A percentile compares a stretch with the other conserved stretches of the same genome.
These are phyloP conservation scores for Lepisosteus oculatus DNA, from an alignment of 2,113 vertebrate species.

Conservation along the genomic window DNA sequence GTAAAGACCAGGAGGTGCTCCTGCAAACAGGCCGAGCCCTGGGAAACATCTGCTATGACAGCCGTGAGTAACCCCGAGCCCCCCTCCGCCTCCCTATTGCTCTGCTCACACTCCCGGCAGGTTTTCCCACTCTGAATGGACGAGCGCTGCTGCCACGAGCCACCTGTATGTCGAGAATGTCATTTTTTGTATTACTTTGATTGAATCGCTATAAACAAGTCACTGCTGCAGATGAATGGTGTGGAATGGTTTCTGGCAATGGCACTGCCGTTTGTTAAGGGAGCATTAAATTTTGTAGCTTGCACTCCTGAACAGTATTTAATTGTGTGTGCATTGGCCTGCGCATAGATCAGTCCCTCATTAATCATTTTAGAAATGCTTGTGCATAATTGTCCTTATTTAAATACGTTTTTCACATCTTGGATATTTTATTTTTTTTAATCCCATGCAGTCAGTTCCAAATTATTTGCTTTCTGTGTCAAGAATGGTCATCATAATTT, in stretches of 20 bases:
- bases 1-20: constrained; percentile 90
- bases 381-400: no score
- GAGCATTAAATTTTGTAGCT: no score
- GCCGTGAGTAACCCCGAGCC: constrained; percentile 80
- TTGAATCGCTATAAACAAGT: background rate
- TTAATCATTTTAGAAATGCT: no score
- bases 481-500: no score
- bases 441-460: no score
- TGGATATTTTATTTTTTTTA: no score
- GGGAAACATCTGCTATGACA: constrained; percentile 98
- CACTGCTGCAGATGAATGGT: background rate
- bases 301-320: no score
- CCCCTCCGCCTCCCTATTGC: background rate
- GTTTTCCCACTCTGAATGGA: background rate
- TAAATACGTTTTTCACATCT: no score
- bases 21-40: constrained; percentile 95
- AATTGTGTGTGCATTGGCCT: no score
- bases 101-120: background rate
- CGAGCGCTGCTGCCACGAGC: background rate
- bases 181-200: background rate
- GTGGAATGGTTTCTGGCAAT: background rate
- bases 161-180: constrained; percentile 5
- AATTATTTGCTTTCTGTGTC: no score
- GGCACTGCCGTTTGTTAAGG: no score
- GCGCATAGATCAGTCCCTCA: no score